Evolutionary conservation across 2,888 invertebrate genomes (phyloP).

Genomic region (Halocaridina rubra): DNA sequence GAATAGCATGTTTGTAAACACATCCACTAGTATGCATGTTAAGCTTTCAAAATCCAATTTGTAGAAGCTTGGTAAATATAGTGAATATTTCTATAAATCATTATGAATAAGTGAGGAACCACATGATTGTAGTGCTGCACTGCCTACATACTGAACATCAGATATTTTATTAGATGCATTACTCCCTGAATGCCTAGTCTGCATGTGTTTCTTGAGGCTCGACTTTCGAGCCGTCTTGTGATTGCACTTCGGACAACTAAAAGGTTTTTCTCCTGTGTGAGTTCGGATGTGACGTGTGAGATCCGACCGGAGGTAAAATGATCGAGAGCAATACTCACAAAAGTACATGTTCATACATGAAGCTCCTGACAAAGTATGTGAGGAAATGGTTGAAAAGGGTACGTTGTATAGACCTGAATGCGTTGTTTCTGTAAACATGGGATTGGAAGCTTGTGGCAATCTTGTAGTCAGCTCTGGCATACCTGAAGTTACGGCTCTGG

Average conservation of each 20-base stretch:
- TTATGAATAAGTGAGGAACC: no score
- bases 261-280: constrained; percentile 54
- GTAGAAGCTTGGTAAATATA: no score
- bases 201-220: constrained; percentile 48
- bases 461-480: background rate
- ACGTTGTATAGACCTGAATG: background rate
- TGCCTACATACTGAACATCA: no score
- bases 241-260: constrained; percentile 34
- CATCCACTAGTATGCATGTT: no score
- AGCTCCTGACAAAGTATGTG: background rate
- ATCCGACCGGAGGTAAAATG: constrained; percentile 35
- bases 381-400: background rate
- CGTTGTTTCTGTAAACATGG: background rate
- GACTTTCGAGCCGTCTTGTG: constrained; percentile 46
- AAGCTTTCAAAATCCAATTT: no score
- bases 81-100: no score
- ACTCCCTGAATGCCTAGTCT: constrained; percentile 30
- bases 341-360: constrained; percentile 9
- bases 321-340: constrained; percentile 40
- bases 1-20: no score
- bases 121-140: no score
- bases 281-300: constrained; percentile 46
- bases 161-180: no score
- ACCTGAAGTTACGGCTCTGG: background rate
- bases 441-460: background rate